Conservation (phyloP, 2,888 invertebrate species). For the Lissonota sp. region DNA sequence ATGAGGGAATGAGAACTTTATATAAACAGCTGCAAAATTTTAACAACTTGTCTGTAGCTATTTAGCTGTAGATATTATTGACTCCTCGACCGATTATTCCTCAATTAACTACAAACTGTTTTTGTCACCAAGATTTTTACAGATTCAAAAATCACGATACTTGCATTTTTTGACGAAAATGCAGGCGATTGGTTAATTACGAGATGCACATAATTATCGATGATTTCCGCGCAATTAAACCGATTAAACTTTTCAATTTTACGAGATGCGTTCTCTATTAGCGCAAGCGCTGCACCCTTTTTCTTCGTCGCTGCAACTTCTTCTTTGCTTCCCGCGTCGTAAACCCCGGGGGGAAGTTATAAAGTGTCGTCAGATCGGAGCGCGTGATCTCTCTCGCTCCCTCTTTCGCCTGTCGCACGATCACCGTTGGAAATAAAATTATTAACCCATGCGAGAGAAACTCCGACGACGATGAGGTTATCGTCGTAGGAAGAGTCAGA, state of each 20-base stretch:
- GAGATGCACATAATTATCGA: not conserved
- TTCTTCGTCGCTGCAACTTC: constrained; percentile 5
- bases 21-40: too few relatives aligned
- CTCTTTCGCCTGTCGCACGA: constrained; percentile 4
- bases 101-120: too few relatives aligned
- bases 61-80: too few relatives aligned
- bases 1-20: too few relatives aligned
- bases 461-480: constrained; percentile 46
- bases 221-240: constrained; percentile 31
- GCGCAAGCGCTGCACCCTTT: constrained; percentile 10
- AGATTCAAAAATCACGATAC: too few relatives aligned
- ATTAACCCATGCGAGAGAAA: constrained; percentile 55
- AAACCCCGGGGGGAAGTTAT: constrained; percentile 39
- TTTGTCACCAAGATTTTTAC: too few relatives aligned
- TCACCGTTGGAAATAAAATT: constrained; percentile 56
- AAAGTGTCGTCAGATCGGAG: constrained; percentile 55
- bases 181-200: too few relatives aligned
- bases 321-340: not conserved
- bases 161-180: too few relatives aligned
- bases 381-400: constrained; percentile 26
- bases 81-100: too few relatives aligned
- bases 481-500: constrained; percentile 11
- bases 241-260: constrained; percentile 21
- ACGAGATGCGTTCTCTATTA: constrained; percentile 28
- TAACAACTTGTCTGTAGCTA: too few relatives aligned